phyloP scores from a whole-genome alignment of 2,113 vertebrate genomes.

The Corvus hawaiiensis region DNA sequence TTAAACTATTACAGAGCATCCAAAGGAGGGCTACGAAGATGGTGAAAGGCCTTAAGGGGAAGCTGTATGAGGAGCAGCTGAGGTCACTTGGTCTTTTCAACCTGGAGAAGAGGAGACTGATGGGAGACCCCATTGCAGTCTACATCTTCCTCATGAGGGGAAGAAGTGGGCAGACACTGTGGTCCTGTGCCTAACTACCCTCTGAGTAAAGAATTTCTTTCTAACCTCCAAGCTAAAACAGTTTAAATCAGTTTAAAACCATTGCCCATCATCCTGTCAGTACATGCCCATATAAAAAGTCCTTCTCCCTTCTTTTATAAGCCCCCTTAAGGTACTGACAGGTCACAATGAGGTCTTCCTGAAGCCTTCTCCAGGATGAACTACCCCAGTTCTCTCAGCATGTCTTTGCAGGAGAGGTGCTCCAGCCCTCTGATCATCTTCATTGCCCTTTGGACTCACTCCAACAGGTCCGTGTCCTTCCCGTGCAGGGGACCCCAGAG shows the following conservation, averaged over 20 bases:
- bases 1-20: neutral
- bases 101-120: neutral
- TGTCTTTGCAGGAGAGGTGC: neutral
- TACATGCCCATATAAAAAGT: neutral
- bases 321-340: too few species aligned
- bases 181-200: neutral
- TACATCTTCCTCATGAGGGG: neutral
- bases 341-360: neutral
- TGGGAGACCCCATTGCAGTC: neutral
- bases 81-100: neutral
- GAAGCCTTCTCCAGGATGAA: neutral
- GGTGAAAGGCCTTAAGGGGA: neutral
- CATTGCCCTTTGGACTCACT: accelerated
- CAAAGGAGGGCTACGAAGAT: neutral
- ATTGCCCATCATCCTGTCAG: neutral
- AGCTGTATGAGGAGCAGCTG: accelerated
- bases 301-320: neutral
- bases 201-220: neutral
- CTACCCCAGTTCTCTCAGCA: neutral
- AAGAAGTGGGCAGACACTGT: neutral
- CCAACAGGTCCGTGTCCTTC: accelerated
- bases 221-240: neutral
- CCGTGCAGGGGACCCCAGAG: neutral
- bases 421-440: neutral
- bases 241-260: neutral